phyloP scores from a whole-genome alignment of 2,888 invertebrate genomes.

The Diadegma fenestrale region DNA sequence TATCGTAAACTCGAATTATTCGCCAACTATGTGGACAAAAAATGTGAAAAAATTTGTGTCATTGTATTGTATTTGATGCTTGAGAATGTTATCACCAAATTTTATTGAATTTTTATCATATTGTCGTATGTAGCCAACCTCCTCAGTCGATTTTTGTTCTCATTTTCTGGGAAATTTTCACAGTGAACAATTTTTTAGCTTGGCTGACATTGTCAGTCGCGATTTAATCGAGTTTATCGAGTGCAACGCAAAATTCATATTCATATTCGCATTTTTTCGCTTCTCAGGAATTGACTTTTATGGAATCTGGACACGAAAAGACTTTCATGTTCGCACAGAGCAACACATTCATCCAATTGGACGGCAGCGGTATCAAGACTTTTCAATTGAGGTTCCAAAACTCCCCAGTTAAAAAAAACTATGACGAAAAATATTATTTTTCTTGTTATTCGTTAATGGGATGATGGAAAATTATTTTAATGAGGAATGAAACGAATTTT shows the following conservation, averaged over 20 bases:
- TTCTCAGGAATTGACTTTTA: conserved; percentile 91
- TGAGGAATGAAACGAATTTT: neutral
- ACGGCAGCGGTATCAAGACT: conserved; percentile 95
- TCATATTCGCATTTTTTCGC: no score
- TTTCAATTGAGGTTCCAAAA: conserved; percentile 92
- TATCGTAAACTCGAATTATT: no score
- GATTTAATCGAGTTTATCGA: neutral
- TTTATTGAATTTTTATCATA: no score
- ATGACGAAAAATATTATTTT: conserved; percentile 4
- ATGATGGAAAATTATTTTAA: neutral
- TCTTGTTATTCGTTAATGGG: neutral
- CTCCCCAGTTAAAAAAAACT: conserved; percentile 32
- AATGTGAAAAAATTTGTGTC: no score
- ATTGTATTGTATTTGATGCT: no score
- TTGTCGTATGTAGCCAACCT: no score
- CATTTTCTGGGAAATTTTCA: no score
- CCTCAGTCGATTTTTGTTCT: no score
- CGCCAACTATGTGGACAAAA: no score
- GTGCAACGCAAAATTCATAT: no score
- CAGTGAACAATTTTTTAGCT: neutral
- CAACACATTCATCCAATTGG: conserved; percentile 95
- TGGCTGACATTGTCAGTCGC: neutral
- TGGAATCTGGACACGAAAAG: conserved; percentile 93
- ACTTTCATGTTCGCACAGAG: conserved; percentile 97
- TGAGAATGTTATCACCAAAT: no score